phyloP scores from a whole-genome alignment of 2,888 invertebrate species.

The Dynastes hyllus region DNA sequence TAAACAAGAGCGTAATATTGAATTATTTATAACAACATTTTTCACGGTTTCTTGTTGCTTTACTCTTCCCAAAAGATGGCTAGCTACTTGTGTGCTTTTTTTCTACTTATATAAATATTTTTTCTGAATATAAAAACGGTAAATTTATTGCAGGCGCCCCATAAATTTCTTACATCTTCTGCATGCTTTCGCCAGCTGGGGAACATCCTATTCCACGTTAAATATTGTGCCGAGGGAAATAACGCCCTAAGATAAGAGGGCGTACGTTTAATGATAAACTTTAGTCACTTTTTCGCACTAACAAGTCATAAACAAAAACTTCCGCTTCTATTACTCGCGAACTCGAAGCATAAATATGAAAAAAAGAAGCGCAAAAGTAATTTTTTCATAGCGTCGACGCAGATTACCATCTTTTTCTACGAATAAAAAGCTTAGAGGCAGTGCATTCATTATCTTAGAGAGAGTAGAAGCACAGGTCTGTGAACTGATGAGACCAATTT shows the following conservation, averaged over 20 bases:
- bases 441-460: too few relatives aligned
- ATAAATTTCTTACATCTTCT: conserved; percentile 25
- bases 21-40: conserved; percentile 26
- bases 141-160: conserved; percentile 21
- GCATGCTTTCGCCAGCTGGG: conserved; percentile 10
- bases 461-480: too few relatives aligned
- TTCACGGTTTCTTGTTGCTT: background rate
- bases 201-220: conserved; percentile 7
- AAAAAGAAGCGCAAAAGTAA: background rate
- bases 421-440: too few relatives aligned
- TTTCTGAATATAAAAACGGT: conserved; percentile 14
- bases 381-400: background rate
- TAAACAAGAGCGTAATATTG: background rate
- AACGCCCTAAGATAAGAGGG: conserved; percentile 21
- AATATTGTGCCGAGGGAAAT: conserved; percentile 38
- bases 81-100: background rate
- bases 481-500: too few relatives aligned
- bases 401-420: too few relatives aligned
- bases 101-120: conserved; percentile 9
- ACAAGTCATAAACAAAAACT: conserved; percentile 38
- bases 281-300: conserved; percentile 31
- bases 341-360: background rate
- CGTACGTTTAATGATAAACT: conserved; percentile 21
- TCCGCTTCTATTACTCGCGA: conserved; percentile 3
- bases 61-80: background rate